Conservation (phyloP, 2,888 invertebrate genomes). For the Magallana nippona region DNA sequence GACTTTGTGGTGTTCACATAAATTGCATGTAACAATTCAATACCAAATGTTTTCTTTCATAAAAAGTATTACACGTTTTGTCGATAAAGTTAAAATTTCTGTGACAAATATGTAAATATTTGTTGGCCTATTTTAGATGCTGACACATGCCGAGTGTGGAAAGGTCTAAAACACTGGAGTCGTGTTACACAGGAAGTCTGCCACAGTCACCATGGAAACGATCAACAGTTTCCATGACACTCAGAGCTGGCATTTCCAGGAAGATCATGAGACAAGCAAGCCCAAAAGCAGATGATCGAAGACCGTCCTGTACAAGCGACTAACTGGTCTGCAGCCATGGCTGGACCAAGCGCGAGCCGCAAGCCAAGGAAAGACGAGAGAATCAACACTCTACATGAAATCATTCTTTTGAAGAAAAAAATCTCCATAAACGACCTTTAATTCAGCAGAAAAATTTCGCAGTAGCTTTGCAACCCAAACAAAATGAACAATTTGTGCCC, state of each 20-base stretch:
- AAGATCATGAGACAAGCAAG: neutral
- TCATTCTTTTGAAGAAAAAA: neutral
- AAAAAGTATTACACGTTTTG: too few relatives aligned
- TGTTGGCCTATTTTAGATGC: neutral
- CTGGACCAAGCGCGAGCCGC: neutral
- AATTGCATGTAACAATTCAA: neutral
- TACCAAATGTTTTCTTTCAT: too few relatives aligned
- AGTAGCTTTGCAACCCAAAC: constrained; percentile 33
- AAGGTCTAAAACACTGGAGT: constrained; percentile 24
- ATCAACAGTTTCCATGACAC: constrained; percentile 26
- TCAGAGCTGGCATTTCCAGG: constrained; percentile 7
- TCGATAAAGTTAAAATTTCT: neutral
- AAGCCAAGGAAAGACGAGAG: neutral
- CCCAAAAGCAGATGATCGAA: constrained; percentile 13
- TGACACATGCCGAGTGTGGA: constrained; percentile 13
- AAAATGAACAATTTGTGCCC: neutral
- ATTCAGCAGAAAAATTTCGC: constrained; percentile 13
- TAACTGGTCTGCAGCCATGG: neutral
- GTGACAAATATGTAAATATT: neutral
- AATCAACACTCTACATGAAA: neutral
- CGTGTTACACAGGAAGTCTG: constrained; percentile 1
- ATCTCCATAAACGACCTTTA: constrained; percentile 32
- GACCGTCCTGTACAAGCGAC: neutral
- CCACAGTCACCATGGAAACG: neutral
- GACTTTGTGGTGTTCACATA: neutral